Evolutionary conservation across 2,797 vertebrate species (phyloP).

Genomic region (Catostomus latipinnis): DNA sequence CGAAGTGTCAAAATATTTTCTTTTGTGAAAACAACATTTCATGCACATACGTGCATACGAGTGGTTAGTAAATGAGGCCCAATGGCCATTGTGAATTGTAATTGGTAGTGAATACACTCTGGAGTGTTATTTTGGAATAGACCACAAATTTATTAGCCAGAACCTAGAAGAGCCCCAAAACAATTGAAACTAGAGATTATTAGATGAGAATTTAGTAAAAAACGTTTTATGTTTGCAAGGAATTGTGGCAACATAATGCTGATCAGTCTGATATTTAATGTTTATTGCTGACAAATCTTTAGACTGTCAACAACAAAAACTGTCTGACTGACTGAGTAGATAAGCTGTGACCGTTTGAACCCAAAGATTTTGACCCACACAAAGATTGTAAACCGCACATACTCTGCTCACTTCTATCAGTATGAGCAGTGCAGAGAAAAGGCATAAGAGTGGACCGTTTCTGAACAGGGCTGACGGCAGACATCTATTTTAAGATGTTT

Average conservation of each 20-base stretch:
- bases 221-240: neutral
- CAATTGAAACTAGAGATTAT: neutral
- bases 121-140: neutral
- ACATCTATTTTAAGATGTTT: slow-evolving; percentile 56
- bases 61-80: too few species aligned
- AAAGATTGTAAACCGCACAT: neutral
- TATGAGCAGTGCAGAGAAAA: slow-evolving; percentile 20
- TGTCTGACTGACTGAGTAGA: slow-evolving; percentile 3
- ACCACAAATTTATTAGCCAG: neutral
- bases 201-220: neutral
- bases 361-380: slow-evolving; percentile 5
- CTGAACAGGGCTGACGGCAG: slow-evolving; percentile 22
- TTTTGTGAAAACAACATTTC: too few species aligned
- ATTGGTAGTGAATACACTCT: neutral
- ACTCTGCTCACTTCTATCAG: neutral
- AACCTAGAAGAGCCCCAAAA: neutral
- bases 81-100: neutral
- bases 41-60: too few species aligned
- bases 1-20: too few species aligned
- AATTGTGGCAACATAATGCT: neutral
- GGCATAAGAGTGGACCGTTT: neutral
- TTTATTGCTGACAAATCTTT: neutral
- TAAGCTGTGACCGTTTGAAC: slow-evolving; percentile 36
- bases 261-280: slow-evolving; percentile 6
- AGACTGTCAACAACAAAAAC: neutral